Percentiles rank a stretch among this genome's conserved stretches.
Evolutionary conservation across 1,140 invertebrate genomes (phyloP).

Genomic region (Drosophila nasuta): DNA sequence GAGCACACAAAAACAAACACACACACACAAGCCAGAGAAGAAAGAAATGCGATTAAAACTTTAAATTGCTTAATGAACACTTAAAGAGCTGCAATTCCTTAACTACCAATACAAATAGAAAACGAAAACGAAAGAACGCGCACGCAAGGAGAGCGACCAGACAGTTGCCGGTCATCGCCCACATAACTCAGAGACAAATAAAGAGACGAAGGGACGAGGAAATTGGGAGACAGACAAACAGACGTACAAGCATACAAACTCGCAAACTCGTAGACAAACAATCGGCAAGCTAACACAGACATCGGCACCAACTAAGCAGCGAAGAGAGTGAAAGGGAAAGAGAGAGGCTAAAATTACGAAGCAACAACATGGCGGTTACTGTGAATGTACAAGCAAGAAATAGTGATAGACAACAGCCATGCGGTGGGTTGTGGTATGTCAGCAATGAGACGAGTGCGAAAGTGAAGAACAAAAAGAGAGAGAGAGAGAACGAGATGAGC

Average conservation of each 20-base stretch:
- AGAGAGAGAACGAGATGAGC: background rate
- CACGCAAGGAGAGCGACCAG: slow-evolving; percentile 26
- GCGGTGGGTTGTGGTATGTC: background rate
- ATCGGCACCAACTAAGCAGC: slow-evolving; percentile 42
- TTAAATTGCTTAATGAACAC: slow-evolving; percentile 80
- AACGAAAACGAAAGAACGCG: background rate
- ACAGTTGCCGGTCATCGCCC: slow-evolving; percentile 65
- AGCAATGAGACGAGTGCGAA: background rate
- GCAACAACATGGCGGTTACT: slow-evolving; percentile 50
- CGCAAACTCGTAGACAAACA: slow-evolving; percentile 40
- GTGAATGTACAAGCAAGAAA: slow-evolving; percentile 19
- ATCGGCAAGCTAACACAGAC: slow-evolving; percentile 66
- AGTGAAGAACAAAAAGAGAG: background rate
- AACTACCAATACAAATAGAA: slow-evolving; percentile 33
- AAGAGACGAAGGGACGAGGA: slow-evolving; percentile 19
- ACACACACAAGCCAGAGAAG: slow-evolving; percentile 1
- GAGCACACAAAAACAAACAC: background rate
- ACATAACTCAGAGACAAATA: slow-evolving; percentile 55
- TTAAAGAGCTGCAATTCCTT: slow-evolving; percentile 60
- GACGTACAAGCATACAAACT: slow-evolving; percentile 17
- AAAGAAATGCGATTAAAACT: slow-evolving; percentile 54
- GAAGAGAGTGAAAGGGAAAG: background rate
- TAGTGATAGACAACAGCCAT: slow-evolving; percentile 15
- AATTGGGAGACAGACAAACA: slow-evolving; percentile 5
- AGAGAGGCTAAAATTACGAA: slow-evolving; percentile 26